Conservation (phyloP, 2,888 invertebrate species). For the Dendrolimus pini region DNA sequence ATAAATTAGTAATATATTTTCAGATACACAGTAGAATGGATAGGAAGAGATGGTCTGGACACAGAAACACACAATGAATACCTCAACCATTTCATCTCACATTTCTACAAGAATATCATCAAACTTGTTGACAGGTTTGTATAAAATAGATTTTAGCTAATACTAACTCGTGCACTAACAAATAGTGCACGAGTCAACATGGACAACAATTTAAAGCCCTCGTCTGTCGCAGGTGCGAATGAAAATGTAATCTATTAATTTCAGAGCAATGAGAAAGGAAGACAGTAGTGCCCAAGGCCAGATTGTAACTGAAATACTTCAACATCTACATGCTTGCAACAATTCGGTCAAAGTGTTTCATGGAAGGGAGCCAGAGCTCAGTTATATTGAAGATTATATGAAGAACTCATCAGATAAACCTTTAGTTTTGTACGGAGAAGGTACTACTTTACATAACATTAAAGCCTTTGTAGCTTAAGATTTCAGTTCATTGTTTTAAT, state of each 20-base stretch:
- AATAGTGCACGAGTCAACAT: too few relatives aligned
- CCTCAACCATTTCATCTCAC: constrained; percentile 93
- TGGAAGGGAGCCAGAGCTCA: constrained; percentile 91
- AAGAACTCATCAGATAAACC: constrained; percentile 90
- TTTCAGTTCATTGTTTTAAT: too few relatives aligned
- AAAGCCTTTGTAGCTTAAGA: too few relatives aligned
- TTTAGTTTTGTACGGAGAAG: constrained; percentile 94
- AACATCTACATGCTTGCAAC: constrained; percentile 96
- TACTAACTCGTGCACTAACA: too few relatives aligned
- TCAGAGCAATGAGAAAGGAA: constrained; percentile 93
- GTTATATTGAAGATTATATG: constrained; percentile 89
- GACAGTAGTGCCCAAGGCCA: constrained; percentile 95
- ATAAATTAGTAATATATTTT: constrained; percentile 3
- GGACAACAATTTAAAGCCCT: too few relatives aligned
- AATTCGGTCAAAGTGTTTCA: constrained; percentile 96
- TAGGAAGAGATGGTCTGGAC: constrained; percentile 95
- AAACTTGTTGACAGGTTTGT: constrained; percentile 88
- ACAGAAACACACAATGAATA: constrained; percentile 95
- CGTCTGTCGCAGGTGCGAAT: too few relatives aligned
- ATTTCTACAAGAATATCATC: constrained; percentile 94
- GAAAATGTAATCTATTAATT: constrained; percentile 1
- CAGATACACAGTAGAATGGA: constrained; percentile 97
- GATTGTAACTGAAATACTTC: constrained; percentile 94
- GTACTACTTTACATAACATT: constrained; percentile 19
- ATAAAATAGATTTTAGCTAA: too few relatives aligned